Percentiles rank a stretch among this genome's conserved stretches.
Conservation (phyloP, 2,888 invertebrate species). For the Asteroscopus sphinx region DNA sequence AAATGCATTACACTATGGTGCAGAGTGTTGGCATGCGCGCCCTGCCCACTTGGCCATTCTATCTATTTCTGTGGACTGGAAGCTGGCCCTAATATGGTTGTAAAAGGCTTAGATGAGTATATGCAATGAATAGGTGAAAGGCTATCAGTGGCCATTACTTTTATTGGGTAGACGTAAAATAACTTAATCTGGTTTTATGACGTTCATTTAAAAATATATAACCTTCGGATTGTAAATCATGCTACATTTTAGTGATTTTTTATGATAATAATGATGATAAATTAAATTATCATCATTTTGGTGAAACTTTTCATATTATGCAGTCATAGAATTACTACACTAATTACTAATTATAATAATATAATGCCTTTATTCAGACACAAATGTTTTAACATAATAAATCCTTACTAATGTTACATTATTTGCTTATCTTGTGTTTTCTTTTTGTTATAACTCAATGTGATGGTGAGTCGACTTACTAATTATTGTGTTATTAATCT, state of each 20-base stretch:
- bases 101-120: not conserved
- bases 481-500: no score
- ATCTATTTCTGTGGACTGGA: not conserved
- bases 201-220: conserved; percentile 9
- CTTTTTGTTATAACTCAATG: no score
- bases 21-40: no score
- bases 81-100: not conserved
- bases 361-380: no score
- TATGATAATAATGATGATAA: conserved; percentile 11
- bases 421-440: no score
- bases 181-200: conserved; percentile 6
- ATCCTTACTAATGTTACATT: no score
- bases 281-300: not conserved
- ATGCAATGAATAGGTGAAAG: not conserved
- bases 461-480: no score
- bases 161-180: conserved; percentile 13
- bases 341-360: no score
- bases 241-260: conserved; percentile 12
- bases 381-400: no score
- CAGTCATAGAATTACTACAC: no score
- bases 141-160: conserved; percentile 3
- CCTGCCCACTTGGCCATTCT: no score
- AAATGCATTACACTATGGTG: no score
- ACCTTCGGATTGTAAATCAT: conserved; percentile 10
- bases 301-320: not conserved